Evolutionary conservation across 1,140 invertebrate genomes (phyloP), one percentile per base, ranked within the genome.

Genomic region (Habropoda laboriosa): DNA sequence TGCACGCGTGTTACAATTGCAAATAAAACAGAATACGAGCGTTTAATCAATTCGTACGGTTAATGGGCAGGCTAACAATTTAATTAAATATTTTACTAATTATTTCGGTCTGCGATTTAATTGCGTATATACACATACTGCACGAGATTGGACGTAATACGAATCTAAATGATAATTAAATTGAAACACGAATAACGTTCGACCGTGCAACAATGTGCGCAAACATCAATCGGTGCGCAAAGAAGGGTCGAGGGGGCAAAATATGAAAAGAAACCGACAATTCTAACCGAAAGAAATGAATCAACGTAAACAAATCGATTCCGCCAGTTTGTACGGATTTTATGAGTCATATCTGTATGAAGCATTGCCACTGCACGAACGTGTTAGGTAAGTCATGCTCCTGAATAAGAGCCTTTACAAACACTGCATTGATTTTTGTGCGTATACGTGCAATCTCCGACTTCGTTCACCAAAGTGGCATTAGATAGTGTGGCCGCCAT

Each of bases 361-460:
- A 38, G 32, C 63, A 58, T 76, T 68, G 73, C 63, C 63, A 55
- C 13, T 55, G 73, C n/a, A 18, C 30, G 40, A 18, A 57, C 18
- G 27, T 45, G 51, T 77, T 77, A 77, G 68, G 74, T 77, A 77
- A 77, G 74, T 77, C 74, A 68, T 51, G 51, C 51, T 45, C 30
- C 64, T 68, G 74, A 77, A 77, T 58, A 77, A 67, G 40, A 68
- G 51, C 40, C 74, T 77, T 68, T 77, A 57, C 51, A 68, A 77
- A 77, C 53, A 66, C 32, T 38, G 38, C 51, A 77, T 77, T 53
- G 74, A 77, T 77, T 77, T 77, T 77, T 75, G 60, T 75, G 47
- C 60, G 51, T 68, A 27, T 7, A 38, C 51, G 21, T 40, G 38
- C 70, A 47, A 68, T 77, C 51, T 38, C 30, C 24, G 38, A 66